Base-by-base conservation (phyloP, 2,113 vertebrate genomes). In the Amphilophus citrinellus region DNA sequence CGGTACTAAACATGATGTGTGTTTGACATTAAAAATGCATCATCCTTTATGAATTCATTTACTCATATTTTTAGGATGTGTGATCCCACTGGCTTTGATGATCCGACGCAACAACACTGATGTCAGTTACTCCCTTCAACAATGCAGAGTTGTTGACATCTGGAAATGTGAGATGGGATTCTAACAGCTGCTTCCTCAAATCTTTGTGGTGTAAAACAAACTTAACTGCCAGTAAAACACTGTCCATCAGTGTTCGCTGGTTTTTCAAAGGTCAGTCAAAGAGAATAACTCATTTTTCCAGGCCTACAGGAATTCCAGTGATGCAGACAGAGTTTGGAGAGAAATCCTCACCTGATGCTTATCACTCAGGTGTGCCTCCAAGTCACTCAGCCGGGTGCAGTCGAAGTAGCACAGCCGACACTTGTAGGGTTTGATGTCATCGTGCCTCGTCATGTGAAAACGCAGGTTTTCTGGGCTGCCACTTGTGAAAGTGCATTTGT, bases 401-500 rank as follows among this genome's bases (percentile, higher is more conserved):
- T 93, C 93, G 3, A 93, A 95, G 91, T 90, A 95, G 83, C 94
- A 95, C 42, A 95, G 93, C 10, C 88, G 89, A 44, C 94, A 95
- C 85, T 83, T 90, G 89, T 90, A 95, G 11, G 93, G 94, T 65
- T 81, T 91, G 63, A 91, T 6, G 66, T 90, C 82, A 8, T 84
- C 24, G 18, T 93, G 93, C 79, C 76, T 93, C 76, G 2, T 68
- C 82, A 89, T 65, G 82, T 94, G 94, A 35, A 53, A 2, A 20
- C 27, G 42, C 63, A 95, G 88, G 82, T 61, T 91, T 58, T 91
- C 88, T 2, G 80, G 82, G 22, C 47, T 91, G 15, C 88, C 88
- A 20, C 92, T 80, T 0, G 88, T 81, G 68, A 93, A 95, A 6
- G 94, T 95, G 83, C 94, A 95, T 39, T 82, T 87, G 80, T 95